Evolutionary conservation across 2,113 vertebrate genomes (phyloP), one percentile per base, ranked within the genome.

Genomic region (Ptychochromis oligacanthus): DNA sequence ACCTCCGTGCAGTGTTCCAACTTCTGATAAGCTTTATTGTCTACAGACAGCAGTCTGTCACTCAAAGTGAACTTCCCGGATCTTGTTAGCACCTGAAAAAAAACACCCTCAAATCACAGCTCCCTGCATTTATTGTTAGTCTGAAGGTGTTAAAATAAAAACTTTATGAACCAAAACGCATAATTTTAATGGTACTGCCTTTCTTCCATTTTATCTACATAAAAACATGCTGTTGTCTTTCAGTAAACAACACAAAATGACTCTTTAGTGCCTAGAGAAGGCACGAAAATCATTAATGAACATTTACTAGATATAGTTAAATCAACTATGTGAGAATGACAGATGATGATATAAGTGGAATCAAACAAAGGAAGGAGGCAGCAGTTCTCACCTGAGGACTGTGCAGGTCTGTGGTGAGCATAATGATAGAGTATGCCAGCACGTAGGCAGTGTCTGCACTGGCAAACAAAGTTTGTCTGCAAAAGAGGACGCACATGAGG

Each of bases 371-470:
- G 17, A 49, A 38, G 9, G 17, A 49, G 24, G 34, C 17, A 2
- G 7, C 4, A 10, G 14, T 49, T 79, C 60, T 92, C 26, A 99
- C 98, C 97, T 99, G 98, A 84, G 98, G 97, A 89, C 97, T 99
- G 95, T 99, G 98, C 89, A 99, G 93, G 92, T 99, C 98, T 22
- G 98, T 99, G 82, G 98, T 99, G 38, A 99, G 95, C 98, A 99
- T 99, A 60, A 99, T 99, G 91, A 99, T 98, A 64, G 98, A 99
- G 88, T 98, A 99, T 0, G 98, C 98, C 84, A 99, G 92, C 84
- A 99, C 98, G n/a, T 99, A 99, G 1, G 98, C 98, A 0, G 98
- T 99, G 93, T 99, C 98, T n/a, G 98, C 98, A 52, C 98, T 98
- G 90, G 98, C 98, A 92, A 99, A 99, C 4, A 97, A 89, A 0